Evolutionary conservation across 2,888 invertebrate genomes (phyloP).

Genomic region (Malthinus flaveolus): DNA sequence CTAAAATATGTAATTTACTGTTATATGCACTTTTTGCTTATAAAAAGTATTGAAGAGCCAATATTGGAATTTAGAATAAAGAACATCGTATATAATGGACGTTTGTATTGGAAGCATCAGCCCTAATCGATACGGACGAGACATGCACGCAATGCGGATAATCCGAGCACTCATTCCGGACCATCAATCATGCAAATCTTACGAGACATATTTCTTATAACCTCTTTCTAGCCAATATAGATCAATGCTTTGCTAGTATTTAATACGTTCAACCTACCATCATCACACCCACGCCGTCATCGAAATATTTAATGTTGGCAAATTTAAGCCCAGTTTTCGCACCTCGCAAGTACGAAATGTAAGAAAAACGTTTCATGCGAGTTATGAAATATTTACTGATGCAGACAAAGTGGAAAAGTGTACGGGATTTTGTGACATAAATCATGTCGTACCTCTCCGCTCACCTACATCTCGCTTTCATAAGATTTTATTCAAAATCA

Average conservation of each 20-base stretch:
- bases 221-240: constrained; percentile 27
- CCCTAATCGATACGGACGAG: constrained; percentile 42
- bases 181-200: constrained; percentile 52
- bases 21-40: constrained; percentile 2
- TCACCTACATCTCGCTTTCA: too few species aligned
- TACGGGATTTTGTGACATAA: too few species aligned
- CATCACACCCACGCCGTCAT: background rate
- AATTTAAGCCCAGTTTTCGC: too few species aligned
- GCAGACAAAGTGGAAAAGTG: too few species aligned
- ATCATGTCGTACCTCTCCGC: too few species aligned
- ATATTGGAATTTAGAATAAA: constrained; percentile 29
- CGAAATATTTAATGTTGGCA: too few species aligned
- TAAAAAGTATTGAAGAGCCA: constrained; percentile 1
- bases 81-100: constrained; percentile 38
- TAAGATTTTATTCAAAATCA: too few species aligned
- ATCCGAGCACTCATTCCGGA: constrained; percentile 47
- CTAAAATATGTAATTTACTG: constrained; percentile 2
- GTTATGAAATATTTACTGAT: too few species aligned
- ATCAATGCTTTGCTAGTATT: constrained; percentile 25
- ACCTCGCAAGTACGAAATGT: too few species aligned
- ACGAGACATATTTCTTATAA: constrained; percentile 39
- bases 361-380: too few species aligned
- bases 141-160: constrained; percentile 51
- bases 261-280: constrained; percentile 15
- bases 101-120: constrained; percentile 39